phyloP scores from a whole-genome alignment of 2,113 vertebrate genomes.

The Dromaius novaehollandiae region DNA sequence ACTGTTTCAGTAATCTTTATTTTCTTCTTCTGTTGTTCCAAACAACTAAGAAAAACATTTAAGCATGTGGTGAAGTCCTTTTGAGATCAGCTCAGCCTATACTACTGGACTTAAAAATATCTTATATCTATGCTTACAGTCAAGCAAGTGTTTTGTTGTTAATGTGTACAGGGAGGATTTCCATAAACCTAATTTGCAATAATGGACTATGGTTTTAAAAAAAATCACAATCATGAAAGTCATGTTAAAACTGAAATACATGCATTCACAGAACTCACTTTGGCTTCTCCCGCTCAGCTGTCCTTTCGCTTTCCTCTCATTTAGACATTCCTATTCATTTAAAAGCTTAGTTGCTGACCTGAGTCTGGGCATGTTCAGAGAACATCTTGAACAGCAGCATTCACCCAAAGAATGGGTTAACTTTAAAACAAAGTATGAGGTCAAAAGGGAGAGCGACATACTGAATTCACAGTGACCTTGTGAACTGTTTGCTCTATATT shows the following conservation, averaged over 20 bases:
- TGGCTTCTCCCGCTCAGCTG: background rate
- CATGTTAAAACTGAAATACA: background rate
- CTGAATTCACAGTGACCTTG: background rate
- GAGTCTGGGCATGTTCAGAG: background rate
- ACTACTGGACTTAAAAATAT: background rate
- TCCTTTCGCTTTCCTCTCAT: background rate
- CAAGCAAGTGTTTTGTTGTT: background rate
- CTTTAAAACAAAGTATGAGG: background rate
- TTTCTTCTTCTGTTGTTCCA: background rate
- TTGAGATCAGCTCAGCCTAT: background rate
- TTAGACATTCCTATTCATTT: background rate
- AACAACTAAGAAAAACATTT: background rate
- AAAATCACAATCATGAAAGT: background rate
- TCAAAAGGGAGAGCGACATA: background rate
- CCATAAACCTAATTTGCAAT: background rate
- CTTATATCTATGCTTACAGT: background rate
- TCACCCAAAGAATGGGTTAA: background rate
- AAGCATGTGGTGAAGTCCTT: background rate
- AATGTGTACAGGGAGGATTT: background rate
- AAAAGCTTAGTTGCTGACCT: background rate
- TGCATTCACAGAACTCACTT: background rate
- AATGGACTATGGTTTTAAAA: background rate
- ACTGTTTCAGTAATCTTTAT: background rate
- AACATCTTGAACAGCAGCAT: background rate
- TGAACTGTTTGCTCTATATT: background rate